These are phyloP conservation scores for Ceratitis capitata DNA, from an alignment of 1,140 invertebrate species.

Conservation along the genomic window DNA sequence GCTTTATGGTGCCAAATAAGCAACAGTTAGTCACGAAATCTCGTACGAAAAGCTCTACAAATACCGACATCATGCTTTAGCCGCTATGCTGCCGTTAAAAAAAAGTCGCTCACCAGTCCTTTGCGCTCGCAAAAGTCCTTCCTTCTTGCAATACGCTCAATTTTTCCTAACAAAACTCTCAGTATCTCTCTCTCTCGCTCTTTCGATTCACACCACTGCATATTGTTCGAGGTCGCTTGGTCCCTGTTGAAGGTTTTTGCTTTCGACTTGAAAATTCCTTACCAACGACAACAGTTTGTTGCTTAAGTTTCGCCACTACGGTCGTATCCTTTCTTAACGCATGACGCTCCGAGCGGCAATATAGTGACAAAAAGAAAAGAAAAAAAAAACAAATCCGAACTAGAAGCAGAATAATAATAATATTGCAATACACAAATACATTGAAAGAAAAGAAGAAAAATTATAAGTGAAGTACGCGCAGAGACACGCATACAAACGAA, in stretches of 20 bases:
- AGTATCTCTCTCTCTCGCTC: not conserved
- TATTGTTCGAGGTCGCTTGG: slow-evolving; percentile 9
- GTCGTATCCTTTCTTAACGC: not conserved
- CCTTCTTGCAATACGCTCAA: not conserved
- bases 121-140: not conserved
- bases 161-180: no score
- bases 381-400: not conserved
- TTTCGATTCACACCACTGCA: not conserved
- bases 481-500: not conserved
- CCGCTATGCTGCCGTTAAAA: not conserved
- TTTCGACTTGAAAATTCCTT: not conserved
- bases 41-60: not conserved
- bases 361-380: not conserved
- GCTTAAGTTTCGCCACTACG: slow-evolving; percentile 37
- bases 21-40: not conserved
- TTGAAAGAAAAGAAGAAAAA: not conserved
- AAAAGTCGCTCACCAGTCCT: not conserved
- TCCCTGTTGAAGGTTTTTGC: slow-evolving; percentile 4
- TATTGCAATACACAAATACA: not conserved
- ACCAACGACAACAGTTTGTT: slow-evolving; percentile 43
- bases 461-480: not conserved
- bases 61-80: not conserved
- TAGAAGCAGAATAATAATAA: not conserved
- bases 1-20: not conserved
- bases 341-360: not conserved